Conservation (phyloP, 2,113 vertebrate species). For the Gadus chalcogrammus region DNA sequence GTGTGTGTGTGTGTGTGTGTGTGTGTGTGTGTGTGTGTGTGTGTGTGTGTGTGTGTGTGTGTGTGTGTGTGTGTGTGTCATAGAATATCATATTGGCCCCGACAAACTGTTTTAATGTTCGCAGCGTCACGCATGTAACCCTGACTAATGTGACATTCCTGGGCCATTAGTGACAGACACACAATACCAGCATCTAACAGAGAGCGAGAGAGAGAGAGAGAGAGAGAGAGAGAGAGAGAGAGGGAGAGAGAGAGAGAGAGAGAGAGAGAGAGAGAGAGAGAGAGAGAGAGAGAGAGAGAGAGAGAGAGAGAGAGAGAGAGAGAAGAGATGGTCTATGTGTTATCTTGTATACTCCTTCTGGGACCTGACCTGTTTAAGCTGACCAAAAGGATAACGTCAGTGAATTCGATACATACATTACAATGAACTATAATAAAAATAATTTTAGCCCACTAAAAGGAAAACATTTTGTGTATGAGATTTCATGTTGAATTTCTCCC, state of each 20-base stretch:
- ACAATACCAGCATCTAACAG: conserved; percentile 44
- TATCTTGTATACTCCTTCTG: conserved; percentile 30
- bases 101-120: conserved; percentile 65
- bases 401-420: too few species aligned
- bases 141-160: conserved; percentile 73
- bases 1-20: too few species aligned
- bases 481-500: not conserved
- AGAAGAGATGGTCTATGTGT: conserved; percentile 19
- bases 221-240: conserved; percentile 7
- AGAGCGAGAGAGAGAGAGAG: conserved; percentile 1
- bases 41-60: conserved; percentile 24
- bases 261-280: too few species aligned
- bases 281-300: too few species aligned
- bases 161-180: conserved; percentile 70
- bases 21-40: conserved; percentile 10
- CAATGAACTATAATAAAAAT: not conserved
- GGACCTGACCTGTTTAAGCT: conserved; percentile 46
- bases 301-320: too few species aligned
- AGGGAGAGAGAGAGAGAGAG: not conserved
- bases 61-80: conserved; percentile 19
- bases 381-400: conserved; percentile 33
- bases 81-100: conserved; percentile 57
- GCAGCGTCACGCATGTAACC: conserved; percentile 53
- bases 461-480: conserved; percentile 6
- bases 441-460: conserved; percentile 9